phyloP scores from a whole-genome alignment of 1,140 invertebrate species.

The Andricus grossulariae region DNA sequence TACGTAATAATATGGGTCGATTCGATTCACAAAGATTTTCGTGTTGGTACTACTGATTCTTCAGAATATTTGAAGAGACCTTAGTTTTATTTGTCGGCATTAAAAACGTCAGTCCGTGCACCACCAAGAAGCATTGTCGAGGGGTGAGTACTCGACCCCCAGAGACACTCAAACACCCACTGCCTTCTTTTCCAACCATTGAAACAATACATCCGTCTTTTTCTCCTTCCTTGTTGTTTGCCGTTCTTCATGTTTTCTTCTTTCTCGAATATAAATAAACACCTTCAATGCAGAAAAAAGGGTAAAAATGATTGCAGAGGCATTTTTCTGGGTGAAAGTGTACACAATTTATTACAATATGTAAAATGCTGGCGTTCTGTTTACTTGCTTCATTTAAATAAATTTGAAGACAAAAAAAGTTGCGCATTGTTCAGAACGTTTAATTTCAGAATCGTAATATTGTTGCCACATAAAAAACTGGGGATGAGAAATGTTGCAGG shows the following conservation, averaged over 20 bases:
- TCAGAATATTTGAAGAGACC: conserved; percentile 58
- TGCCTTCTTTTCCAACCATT: not conserved
- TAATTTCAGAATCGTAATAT: not conserved
- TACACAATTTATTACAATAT: conserved; percentile 15
- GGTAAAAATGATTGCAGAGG: not conserved
- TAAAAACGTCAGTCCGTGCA: conserved; percentile 43
- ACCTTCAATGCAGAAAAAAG: not conserved
- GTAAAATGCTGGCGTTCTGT: conserved; percentile 4
- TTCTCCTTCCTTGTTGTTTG: not conserved
- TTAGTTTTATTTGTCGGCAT: conserved; percentile 58
- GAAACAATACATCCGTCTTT: conserved; percentile 5
- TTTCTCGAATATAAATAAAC: conserved; percentile 9
- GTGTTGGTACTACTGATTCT: conserved; percentile 50
- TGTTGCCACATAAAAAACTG: not conserved
- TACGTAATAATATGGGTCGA: conserved; percentile 31
- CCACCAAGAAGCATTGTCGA: conserved; percentile 31
- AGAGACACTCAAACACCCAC: not conserved
- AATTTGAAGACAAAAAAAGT: not conserved
- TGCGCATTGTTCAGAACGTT: not conserved
- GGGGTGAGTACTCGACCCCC: not conserved
- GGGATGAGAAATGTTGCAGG: too few species aligned
- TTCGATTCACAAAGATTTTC: conserved; percentile 44
- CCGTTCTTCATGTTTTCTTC: not conserved
- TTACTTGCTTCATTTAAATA: not conserved
- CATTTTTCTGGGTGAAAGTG: not conserved